These are phyloP conservation scores for Lontra canadensis DNA, from an alignment of 2,113 vertebrate species.

Conservation along the genomic window DNA sequence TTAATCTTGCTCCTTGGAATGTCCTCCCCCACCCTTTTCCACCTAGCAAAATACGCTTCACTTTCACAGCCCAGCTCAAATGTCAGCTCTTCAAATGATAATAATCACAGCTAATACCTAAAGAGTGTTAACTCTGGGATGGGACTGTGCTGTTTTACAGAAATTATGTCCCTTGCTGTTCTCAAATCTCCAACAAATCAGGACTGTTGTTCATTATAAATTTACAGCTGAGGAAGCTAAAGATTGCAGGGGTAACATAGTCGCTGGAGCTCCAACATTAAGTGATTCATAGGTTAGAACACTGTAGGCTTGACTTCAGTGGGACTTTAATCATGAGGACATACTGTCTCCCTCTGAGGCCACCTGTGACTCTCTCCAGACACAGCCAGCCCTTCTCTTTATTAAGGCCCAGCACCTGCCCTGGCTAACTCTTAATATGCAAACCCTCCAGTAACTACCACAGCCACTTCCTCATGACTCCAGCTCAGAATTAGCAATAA, in stretches of 20 bases:
- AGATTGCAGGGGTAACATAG: not conserved
- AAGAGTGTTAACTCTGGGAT: not conserved
- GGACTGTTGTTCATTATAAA: not conserved
- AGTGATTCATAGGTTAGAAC: not conserved
- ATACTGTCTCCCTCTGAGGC: not conserved
- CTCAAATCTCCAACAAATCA: not conserved
- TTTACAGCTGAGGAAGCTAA: not conserved
- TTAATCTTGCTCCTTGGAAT: slow-evolving; percentile 47
- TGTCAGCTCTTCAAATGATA: not conserved
- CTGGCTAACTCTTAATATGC: not conserved
- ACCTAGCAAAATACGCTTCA: not conserved
- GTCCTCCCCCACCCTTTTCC: not conserved
- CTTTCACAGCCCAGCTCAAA: not conserved
- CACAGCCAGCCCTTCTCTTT: not conserved
- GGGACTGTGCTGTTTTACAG: not conserved
- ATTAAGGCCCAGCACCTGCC: not conserved
- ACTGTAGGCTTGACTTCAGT: not conserved
- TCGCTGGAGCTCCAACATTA: not conserved
- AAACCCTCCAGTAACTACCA: not conserved
- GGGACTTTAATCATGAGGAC: not conserved
- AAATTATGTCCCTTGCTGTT: not conserved
- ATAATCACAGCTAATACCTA: not conserved
- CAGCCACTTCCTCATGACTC: not conserved
- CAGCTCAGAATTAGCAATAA: not conserved
- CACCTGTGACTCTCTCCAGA: not conserved